phyloP scores from a whole-genome alignment of 2,888 invertebrate species.

The Troglohyphantes excavatus region DNA sequence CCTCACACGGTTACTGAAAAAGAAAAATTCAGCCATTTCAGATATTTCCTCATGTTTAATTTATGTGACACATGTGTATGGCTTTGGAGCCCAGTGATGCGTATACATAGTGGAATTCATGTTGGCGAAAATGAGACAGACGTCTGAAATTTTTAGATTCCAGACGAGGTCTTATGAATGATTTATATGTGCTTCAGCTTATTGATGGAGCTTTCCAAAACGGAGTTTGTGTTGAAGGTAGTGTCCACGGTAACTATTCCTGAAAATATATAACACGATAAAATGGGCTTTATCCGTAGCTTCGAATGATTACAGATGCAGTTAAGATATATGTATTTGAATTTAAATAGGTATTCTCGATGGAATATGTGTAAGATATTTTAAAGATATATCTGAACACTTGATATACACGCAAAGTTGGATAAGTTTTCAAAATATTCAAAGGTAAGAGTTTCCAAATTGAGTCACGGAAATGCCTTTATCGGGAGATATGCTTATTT shows the following conservation, averaged over 20 bases:
- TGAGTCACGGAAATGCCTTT: too few relatives aligned
- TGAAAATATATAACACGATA: not conserved
- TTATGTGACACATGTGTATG: not conserved
- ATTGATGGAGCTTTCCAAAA: not conserved
- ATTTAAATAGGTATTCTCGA: not conserved
- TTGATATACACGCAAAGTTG: too few relatives aligned
- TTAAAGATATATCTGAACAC: too few relatives aligned
- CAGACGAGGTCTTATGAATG: not conserved
- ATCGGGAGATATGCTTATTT: too few relatives aligned
- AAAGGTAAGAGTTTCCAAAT: too few relatives aligned
- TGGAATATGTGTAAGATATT: not conserved
- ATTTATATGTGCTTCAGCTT: not conserved
- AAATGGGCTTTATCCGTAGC: not conserved
- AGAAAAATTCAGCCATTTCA: not conserved
- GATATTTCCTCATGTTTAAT: not conserved
- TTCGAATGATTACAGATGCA: not conserved
- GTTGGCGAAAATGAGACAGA: not conserved
- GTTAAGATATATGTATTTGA: not conserved
- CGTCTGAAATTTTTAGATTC: slow-evolving; percentile 1
- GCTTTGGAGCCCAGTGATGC: not conserved
- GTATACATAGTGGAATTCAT: not conserved
- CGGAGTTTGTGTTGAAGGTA: not conserved
- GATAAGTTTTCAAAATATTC: too few relatives aligned
- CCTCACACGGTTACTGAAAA: not conserved
- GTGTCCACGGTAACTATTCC: not conserved